These are phyloP conservation scores for Gymnothorax reevesii DNA, from an alignment of 2,797 vertebrate species.

Conservation along the genomic window DNA sequence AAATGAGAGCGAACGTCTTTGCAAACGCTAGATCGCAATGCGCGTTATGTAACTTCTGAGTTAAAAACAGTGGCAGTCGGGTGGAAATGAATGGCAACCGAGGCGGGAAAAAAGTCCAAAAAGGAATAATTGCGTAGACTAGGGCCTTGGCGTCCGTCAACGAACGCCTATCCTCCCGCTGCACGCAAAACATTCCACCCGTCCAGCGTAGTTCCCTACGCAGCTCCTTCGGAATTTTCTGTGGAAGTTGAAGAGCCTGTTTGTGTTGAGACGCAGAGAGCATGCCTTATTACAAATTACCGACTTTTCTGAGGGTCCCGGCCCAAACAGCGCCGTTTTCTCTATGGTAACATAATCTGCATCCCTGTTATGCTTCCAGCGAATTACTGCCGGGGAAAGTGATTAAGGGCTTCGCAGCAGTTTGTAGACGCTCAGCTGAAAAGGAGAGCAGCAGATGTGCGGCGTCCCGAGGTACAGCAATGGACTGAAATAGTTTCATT, in stretches of 20 bases:
- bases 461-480: slow-evolving; percentile 42
- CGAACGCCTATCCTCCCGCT: background rate
- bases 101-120: background rate
- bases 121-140: background rate
- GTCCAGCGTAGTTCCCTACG: background rate
- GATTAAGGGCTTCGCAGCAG: slow-evolving; percentile 43
- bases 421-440: slow-evolving; percentile 39
- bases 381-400: slow-evolving; percentile 15
- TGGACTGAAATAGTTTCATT: background rate
- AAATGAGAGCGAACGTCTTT: too few species aligned
- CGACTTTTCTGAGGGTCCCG: background rate
- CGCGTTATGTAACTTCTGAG: background rate
- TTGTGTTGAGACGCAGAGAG: background rate
- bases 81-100: background rate
- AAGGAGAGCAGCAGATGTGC: slow-evolving; percentile 51
- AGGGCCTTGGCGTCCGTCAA: background rate
- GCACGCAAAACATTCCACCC: slow-evolving; percentile 17
- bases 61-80: background rate
- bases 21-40: background rate
- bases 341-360: slow-evolving; percentile 32
- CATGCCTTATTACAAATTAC: background rate
- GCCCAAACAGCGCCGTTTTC: slow-evolving; percentile 15
- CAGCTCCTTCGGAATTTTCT: background rate
- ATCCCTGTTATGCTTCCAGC: background rate
- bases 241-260: background rate